Base-by-base conservation (phyloP, 2,113 vertebrate genomes). In the Etheostoma cragini region DNA sequence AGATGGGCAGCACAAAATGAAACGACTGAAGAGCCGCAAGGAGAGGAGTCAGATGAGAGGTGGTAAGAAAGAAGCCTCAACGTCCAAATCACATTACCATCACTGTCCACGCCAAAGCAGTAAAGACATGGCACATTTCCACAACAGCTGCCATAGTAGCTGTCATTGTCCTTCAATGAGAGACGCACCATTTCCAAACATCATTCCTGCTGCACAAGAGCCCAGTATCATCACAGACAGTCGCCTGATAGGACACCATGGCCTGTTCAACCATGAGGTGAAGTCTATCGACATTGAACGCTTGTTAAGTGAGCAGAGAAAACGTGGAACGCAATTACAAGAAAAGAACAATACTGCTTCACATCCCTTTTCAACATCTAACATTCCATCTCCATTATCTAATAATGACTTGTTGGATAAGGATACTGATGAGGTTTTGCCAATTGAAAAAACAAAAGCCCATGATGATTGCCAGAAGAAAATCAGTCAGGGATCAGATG, bases 191-290 rank as follows among this genome's bases (percentile, higher is more conserved):
- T 77, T 91, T 65, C 72, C 82, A 24, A 89, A 72, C 22, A 56
- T 85, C 3, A 46, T 83, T 46, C 24, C 61, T 56, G 54, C 22
- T 53, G 16, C 77, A 30, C 89, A 89, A 45, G 94, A 93, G 66
- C 89, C 91, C 1, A 92, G 94, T 62, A 84, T 96, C 62, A 96
- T 96, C 77, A 96, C 96, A 6, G 89, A 94, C 11, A 86, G 83
- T 46, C 95, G 96, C 1, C 90, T 96, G 19, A 94, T 87, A 3
- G 94, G 94, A 21, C 95, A 94, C 76, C 91, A 90, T 12, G 95
- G 96, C 12, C 90, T 96, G 16, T 96, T 96, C 80, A 96, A 95
- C 83, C 92, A 92, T 24, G 93, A 96, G 70, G 93, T 96, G 63
- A 96, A 96, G 73, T 96, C 96, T 1, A 57, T 94, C 3, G 87